A percentile compares a stretch with the other conserved stretches of the same genome.
Evolutionary conservation across 2,888 invertebrate genomes (phyloP).

Genomic region (Saturnia pavonia): DNA sequence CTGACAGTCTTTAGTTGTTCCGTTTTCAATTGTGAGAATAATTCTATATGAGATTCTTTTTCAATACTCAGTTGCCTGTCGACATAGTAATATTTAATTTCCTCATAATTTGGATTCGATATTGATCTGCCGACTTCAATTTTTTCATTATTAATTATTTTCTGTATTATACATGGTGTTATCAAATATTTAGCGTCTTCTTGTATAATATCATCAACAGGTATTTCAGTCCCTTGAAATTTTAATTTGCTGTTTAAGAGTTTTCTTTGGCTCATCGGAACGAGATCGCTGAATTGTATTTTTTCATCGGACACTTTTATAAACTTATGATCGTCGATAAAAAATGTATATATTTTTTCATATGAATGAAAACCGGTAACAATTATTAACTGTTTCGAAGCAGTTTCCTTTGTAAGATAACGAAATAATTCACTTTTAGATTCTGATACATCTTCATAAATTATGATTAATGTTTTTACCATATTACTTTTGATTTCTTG

Average conservation of each 20-base stretch:
- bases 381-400: neutral
- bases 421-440: neutral
- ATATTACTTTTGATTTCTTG: neutral
- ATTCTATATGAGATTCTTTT: neutral
- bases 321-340: neutral
- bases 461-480: neutral
- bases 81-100: slow-evolving; percentile 26
- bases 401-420: neutral
- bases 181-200: neutral
- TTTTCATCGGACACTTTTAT: neutral
- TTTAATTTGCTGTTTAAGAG: neutral
- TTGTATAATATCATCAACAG: neutral
- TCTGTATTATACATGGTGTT: neutral
- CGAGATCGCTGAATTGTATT: neutral
- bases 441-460: slow-evolving; percentile 3
- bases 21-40: neutral
- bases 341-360: neutral
- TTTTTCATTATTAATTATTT: slow-evolving; percentile 20
- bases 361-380: neutral
- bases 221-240: neutral
- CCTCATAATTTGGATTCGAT: slow-evolving; percentile 22
- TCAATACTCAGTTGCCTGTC: slow-evolving; percentile 21
- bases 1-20: neutral
- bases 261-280: neutral
- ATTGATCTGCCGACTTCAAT: slow-evolving; percentile 22